Evolutionary conservation across 2,888 invertebrate species (phyloP).

Genomic region (Phaedon cochleariae): DNA sequence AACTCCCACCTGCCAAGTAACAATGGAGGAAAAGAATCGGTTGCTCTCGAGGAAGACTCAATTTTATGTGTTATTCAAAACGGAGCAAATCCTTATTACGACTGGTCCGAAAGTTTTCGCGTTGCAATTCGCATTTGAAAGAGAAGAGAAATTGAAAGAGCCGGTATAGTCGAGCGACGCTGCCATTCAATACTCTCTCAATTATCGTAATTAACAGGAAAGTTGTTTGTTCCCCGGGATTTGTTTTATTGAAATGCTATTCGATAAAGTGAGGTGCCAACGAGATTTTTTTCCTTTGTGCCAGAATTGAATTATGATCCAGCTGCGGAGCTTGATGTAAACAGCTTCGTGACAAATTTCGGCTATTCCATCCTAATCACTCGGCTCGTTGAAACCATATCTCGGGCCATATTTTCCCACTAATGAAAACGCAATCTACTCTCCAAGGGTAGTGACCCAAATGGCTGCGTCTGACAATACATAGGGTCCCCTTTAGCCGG

Average conservation of each 20-base stretch:
- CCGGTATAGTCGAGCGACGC: too few species aligned
- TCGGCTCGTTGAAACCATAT: constrained; percentile 37
- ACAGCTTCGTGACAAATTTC: too few species aligned
- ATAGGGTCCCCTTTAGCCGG: constrained; percentile 26
- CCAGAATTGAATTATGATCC: not conserved
- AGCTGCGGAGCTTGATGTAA: not conserved
- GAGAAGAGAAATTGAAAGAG: constrained; percentile 30
- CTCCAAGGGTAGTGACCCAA: constrained; percentile 1
- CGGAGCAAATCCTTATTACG: constrained; percentile 47
- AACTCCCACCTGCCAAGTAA: not conserved
- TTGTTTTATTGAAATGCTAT: constrained; percentile 41
- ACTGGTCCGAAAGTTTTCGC: constrained; percentile 37
- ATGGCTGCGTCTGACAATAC: constrained; percentile 9
- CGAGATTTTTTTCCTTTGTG: constrained; percentile 38
- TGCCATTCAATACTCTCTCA: constrained; percentile 52
- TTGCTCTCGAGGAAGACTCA: constrained; percentile 38
- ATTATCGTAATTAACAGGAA: constrained; percentile 56
- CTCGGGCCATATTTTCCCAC: not conserved
- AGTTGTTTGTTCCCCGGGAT: constrained; percentile 47
- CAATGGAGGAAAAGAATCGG: not conserved
- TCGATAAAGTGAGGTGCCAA: constrained; percentile 49
- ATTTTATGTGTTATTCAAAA: constrained; percentile 56
- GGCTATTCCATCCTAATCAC: not conserved
- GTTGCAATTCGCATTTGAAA: constrained; percentile 47
- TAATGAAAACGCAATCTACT: not conserved